Evolutionary conservation across 2,797 vertebrate species (phyloP).

Genomic region (Eutrigla gurnardus): DNA sequence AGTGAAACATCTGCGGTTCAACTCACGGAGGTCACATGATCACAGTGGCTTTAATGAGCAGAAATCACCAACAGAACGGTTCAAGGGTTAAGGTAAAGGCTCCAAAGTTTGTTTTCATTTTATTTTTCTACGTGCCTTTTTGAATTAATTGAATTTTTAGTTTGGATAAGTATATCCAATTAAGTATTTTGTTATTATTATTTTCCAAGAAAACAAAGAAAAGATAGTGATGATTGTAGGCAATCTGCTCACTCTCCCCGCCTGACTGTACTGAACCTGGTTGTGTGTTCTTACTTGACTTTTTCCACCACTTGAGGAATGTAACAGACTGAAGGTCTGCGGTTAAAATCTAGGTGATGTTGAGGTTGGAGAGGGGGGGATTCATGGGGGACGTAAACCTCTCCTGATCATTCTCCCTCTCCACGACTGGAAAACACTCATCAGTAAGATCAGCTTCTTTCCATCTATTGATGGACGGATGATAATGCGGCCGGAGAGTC

Average conservation of each 20-base stretch:
- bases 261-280: slow-evolving; percentile 10
- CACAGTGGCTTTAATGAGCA: slow-evolving; percentile 8
- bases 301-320: slow-evolving; percentile 17
- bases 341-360: slow-evolving; percentile 9
- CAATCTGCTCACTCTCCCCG: background rate
- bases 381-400: background rate
- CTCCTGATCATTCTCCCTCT: slow-evolving; percentile 5
- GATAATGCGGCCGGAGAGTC: slow-evolving; percentile 32
- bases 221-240: too few species aligned
- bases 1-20: slow-evolving; percentile 65
- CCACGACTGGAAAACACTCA: slow-evolving; percentile 17
- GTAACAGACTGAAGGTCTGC: background rate
- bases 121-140: background rate
- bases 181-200: background rate
- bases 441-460: slow-evolving; percentile 41
- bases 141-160: background rate
- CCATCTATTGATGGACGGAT: slow-evolving; percentile 43
- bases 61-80: slow-evolving; percentile 20
- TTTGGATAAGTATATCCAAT: background rate
- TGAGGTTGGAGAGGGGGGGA: too few species aligned
- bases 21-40: slow-evolving; percentile 34
- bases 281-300: slow-evolving; percentile 16
- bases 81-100: background rate
- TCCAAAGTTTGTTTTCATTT: background rate
- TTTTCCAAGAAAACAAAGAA: too few species aligned